Percentiles rank a stretch among this genome's conserved stretches.
phyloP scores from a whole-genome alignment of 2,113 vertebrate species.

The Caracal caracal region DNA sequence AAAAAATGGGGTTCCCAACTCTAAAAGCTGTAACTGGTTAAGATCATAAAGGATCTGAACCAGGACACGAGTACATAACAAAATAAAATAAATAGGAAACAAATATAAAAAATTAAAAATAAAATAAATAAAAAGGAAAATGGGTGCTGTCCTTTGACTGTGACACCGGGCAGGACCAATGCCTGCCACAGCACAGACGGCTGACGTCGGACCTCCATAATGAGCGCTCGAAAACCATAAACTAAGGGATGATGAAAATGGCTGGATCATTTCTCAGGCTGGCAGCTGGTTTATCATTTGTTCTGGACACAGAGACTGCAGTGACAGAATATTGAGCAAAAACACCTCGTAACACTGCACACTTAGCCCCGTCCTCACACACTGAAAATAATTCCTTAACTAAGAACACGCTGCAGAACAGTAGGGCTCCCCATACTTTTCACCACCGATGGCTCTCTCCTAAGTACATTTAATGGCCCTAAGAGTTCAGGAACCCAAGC shows the following conservation, averaged over 20 bases:
- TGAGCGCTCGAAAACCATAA: neutral
- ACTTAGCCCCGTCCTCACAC: neutral
- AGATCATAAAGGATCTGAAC: neutral
- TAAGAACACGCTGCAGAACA: neutral
- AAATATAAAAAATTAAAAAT: neutral
- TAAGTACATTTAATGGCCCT: neutral
- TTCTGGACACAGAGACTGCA: constrained; percentile 28
- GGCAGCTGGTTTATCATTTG: constrained; percentile 42
- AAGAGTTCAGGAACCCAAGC: neutral
- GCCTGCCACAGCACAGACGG: neutral
- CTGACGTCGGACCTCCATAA: neutral
- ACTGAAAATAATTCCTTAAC: neutral
- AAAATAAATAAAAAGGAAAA: neutral
- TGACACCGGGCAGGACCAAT: neutral
- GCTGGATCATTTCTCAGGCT: neutral
- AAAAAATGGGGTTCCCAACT: neutral
- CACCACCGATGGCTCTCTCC: neutral
- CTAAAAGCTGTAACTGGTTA: neutral
- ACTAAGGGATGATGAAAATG: neutral
- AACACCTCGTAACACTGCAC: neutral
- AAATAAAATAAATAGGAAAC: neutral
- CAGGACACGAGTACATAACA: neutral
- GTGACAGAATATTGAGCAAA: neutral
- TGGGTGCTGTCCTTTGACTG: no score
- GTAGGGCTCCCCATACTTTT: neutral